These are phyloP conservation scores for Propithecus perrieri DNA, from an alignment of 2,797 vertebrate species.

Conservation along the genomic window DNA sequence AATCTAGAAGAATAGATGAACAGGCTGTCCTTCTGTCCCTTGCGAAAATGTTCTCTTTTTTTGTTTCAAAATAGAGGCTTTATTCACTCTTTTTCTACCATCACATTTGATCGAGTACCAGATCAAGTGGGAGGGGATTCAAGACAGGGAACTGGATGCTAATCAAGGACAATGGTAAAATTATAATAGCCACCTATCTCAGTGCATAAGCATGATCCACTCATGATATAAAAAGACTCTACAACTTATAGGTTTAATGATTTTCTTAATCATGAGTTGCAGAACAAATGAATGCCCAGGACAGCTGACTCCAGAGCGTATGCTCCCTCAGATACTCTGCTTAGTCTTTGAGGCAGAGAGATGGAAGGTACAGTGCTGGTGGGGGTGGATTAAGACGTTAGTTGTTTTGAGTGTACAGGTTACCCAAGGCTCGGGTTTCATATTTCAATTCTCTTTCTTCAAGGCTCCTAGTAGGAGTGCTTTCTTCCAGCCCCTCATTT, in stretches of 20 bases:
- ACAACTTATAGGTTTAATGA: background rate
- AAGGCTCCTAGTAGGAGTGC: background rate
- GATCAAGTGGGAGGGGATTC: background rate
- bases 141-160: background rate
- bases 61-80: background rate
- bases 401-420: background rate
- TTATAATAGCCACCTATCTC: background rate
- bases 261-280: background rate
- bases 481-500: background rate
- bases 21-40: background rate
- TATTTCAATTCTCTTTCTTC: background rate
- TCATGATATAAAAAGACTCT: background rate
- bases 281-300: background rate
- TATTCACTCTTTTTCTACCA: background rate
- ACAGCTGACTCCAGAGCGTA: background rate
- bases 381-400: background rate
- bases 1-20: background rate
- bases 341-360: background rate
- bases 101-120: background rate
- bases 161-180: background rate
- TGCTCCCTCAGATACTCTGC: background rate
- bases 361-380: too few relatives aligned
- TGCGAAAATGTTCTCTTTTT: background rate
- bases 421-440: background rate
- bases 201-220: background rate